Base-by-base conservation (phyloP, 2,888 invertebrate species). In the Lasioglossum marginatum region DNA sequence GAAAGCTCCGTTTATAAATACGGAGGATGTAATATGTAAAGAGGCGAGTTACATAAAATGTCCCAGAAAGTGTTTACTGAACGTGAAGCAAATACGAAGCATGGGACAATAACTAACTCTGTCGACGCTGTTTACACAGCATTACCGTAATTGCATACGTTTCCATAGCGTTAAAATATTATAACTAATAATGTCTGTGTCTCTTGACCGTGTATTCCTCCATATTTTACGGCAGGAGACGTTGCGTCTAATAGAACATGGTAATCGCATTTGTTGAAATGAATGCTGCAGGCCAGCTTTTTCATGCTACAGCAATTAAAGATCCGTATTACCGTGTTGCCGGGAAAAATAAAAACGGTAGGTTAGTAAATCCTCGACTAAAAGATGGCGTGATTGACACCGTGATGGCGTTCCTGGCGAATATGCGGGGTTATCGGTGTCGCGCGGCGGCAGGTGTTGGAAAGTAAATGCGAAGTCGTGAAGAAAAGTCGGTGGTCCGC, bases 381-480 rank as follows among this genome's bases (percentile, higher is more conserved):
- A 63, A 34, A 3, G 63, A 34, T 19, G 31, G 31, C 31, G 63
- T 63, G 63, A 63, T 63, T 31, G 34, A 31, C 63, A 34, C 31
- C 8, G 63, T 8, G 16, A 8, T 19, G 63, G 8, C 31, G 8
- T 63, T 34, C 16, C 63, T 16, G 19, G 16, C 8, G 31, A 63
- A 8, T 27, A 8, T 34, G 63, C 19, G 31, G 31, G 31, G 63
- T n/a, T 63, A 31, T 60, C n/a, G 45, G 31, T 5, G 34, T 6
- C 4, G 34, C 4, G 34, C 27, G 31, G 43, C 19, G 52, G 68
- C 76, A 79, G 75, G 84, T 76, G 75, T 45, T 75, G 57, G 31
- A 79, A 72, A 72, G 66, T 83, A 83, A 85, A 83, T 70, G 75
- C 60, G 72, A 72, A 83, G 57, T 40, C 63, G 40, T 40, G 63